phyloP scores from a whole-genome alignment of 1,140 invertebrate genomes.

The Heliconius congener region DNA sequence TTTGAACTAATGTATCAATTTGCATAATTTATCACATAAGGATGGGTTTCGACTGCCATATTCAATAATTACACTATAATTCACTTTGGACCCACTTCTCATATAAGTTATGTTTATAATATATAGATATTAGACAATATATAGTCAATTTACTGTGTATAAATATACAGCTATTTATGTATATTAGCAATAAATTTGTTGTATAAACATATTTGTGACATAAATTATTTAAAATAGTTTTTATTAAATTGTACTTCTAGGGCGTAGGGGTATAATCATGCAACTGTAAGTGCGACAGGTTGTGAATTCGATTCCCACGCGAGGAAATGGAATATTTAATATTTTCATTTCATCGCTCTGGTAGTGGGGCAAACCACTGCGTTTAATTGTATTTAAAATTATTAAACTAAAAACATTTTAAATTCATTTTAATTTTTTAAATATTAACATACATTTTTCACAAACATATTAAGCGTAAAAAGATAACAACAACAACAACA shows the following conservation, averaged over 20 bases:
- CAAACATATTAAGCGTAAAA: background rate
- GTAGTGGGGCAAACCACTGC: no score
- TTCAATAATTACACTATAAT: constrained; percentile 24
- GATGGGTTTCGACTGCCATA: constrained; percentile 14
- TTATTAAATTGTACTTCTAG: background rate
- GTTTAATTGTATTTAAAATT: no score
- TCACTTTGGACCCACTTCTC: background rate
- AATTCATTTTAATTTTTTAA: no score
- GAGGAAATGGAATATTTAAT: no score
- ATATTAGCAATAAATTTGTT: background rate
- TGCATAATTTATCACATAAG: constrained; percentile 19
- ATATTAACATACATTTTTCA: background rate
- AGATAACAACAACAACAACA: background rate
- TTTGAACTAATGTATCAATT: constrained; percentile 17
- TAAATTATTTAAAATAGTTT: background rate
- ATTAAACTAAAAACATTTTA: no score
- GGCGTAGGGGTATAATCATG: no score
- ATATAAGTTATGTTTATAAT: background rate
- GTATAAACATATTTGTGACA: background rate
- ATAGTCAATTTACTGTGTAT: background rate
- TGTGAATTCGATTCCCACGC: no score
- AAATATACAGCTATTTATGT: background rate
- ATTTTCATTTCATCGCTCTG: no score
- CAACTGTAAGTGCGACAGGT: no score
- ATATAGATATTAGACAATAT: background rate